Conservation (phyloP, 2,797 vertebrate species). For the Lindbergichthys nudifrons region DNA sequence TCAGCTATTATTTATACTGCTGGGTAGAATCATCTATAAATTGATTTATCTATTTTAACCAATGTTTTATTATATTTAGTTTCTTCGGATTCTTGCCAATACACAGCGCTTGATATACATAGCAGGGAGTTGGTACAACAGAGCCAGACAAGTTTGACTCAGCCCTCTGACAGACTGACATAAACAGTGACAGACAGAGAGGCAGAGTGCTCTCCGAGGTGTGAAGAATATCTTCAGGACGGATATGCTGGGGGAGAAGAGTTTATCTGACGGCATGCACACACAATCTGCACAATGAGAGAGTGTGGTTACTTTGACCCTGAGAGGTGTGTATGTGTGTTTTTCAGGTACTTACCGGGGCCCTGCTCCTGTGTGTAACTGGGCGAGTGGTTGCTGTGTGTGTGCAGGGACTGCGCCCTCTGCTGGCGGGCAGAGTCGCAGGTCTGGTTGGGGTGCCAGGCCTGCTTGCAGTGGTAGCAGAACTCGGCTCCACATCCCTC, state of each 20-base stretch:
- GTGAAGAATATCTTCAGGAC: constrained; percentile 40
- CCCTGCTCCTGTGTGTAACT: constrained; percentile 96
- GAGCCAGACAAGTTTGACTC: constrained; percentile 35
- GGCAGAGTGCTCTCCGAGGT: constrained; percentile 34
- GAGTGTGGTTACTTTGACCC: constrained; percentile 12
- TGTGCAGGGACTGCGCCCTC: constrained; percentile 91
- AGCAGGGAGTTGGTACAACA: constrained; percentile 23
- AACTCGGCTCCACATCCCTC: constrained; percentile 98
- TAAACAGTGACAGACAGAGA: constrained; percentile 23
- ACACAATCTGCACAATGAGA: not conserved
- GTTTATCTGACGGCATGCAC: not conserved
- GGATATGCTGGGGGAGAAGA: constrained; percentile 19
- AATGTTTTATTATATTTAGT: too few species aligned
- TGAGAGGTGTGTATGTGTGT: not conserved
- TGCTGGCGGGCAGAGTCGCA: constrained; percentile 98
- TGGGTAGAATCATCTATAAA: too few species aligned
- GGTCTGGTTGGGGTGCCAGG: constrained; percentile 99
- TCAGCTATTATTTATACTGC: too few species aligned
- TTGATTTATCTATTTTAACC: too few species aligned
- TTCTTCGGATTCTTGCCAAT: too few species aligned
- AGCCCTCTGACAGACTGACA: constrained; percentile 41
- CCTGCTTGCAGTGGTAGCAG: constrained; percentile 99
- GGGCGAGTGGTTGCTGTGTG: constrained; percentile 95
- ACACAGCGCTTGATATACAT: constrained; percentile 42
- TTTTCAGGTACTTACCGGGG: constrained; percentile 82